Percentiles rank a stretch among this genome's conserved stretches.
Conservation (phyloP, 2,113 vertebrate genomes). For the Strix aluco region DNA sequence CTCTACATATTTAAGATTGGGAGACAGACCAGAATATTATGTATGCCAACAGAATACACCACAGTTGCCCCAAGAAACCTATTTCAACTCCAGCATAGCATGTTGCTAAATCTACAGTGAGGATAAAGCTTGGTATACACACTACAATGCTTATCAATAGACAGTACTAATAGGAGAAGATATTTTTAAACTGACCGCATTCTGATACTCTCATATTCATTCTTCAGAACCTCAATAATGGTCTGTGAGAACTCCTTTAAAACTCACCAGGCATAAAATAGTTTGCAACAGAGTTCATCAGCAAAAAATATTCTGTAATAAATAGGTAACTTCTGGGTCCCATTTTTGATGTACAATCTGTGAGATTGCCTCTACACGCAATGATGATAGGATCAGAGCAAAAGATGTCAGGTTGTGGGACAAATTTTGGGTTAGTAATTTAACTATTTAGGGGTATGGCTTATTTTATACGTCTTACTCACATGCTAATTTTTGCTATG, state of each 20-base stretch:
- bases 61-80: neutral
- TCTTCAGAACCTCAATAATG: neutral
- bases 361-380: neutral
- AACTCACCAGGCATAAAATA: constrained; percentile 25
- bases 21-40: neutral
- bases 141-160: neutral
- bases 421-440: neutral
- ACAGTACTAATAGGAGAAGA: neutral
- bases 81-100: neutral
- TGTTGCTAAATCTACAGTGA: neutral
- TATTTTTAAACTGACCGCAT: neutral
- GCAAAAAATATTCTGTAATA: constrained; percentile 7
- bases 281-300: constrained; percentile 9
- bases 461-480: neutral
- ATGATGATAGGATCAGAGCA: neutral
- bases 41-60: neutral
- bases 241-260: constrained; percentile 22
- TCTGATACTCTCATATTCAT: neutral
- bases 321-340: neutral
- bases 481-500: neutral
- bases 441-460: neutral
- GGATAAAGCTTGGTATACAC: neutral
- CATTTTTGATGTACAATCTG: neutral
- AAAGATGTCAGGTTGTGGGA: neutral
- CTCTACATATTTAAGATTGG: neutral